phyloP scores from a whole-genome alignment of 2,797 vertebrate genomes.

The Manis crassicaudata region DNA sequence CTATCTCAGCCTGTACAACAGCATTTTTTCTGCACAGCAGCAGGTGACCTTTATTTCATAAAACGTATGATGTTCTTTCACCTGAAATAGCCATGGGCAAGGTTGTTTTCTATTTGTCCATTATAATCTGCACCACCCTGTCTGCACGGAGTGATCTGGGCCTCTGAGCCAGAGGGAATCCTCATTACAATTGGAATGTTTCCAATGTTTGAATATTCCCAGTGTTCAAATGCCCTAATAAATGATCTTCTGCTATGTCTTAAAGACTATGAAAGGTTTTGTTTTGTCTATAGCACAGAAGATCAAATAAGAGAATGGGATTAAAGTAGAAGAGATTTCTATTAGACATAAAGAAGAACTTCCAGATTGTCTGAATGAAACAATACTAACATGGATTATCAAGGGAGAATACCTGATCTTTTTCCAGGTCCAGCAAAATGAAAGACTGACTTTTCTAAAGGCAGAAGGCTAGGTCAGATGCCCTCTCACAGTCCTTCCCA shows the following conservation, averaged over 20 bases:
- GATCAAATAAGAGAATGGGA: constrained; percentile 4
- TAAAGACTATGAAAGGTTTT: background rate
- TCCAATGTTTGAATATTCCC: background rate
- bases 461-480: background rate
- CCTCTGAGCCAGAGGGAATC: background rate
- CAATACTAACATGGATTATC: background rate
- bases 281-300: background rate
- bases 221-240: background rate
- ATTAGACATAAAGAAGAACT: background rate
- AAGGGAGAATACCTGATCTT: background rate
- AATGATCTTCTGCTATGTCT: background rate
- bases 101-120: background rate
- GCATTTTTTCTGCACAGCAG: background rate
- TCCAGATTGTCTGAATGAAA: background rate
- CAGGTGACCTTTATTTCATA: constrained; percentile 5
- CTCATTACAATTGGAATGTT: background rate
- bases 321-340: constrained; percentile 4
- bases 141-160: background rate
- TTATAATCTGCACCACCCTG: background rate
- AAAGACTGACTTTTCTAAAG: constrained; percentile 25
- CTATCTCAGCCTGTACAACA: background rate
- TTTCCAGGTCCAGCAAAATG: background rate
- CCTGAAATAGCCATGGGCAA: background rate
- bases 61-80: background rate
- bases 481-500: background rate